Conservation (phyloP, 2,888 invertebrate species). For the Lucinisca nassula region DNA sequence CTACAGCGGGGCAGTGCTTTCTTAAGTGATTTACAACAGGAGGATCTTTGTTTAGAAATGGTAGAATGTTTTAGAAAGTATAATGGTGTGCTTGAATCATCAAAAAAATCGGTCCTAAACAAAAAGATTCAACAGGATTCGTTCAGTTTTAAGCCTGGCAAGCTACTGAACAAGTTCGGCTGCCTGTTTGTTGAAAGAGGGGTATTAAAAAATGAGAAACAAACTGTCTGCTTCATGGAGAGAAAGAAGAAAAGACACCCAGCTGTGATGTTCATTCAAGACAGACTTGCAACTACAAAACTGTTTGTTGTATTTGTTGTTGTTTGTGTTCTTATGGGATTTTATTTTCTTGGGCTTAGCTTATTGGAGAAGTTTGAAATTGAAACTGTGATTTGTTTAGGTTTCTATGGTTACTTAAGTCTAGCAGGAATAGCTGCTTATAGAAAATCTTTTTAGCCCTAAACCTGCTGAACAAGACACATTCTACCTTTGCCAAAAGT, state of each 20-base stretch:
- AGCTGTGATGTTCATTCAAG: background rate
- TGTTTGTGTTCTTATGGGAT: constrained; percentile 37
- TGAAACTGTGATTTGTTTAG: constrained; percentile 54
- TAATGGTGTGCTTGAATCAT: constrained; percentile 53
- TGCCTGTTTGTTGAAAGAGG: constrained; percentile 40
- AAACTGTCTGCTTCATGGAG: constrained; percentile 19
- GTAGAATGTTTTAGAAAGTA: constrained; percentile 73
- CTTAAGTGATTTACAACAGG: constrained; percentile 79
- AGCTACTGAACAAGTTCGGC: constrained; percentile 45
- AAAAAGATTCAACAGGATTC: constrained; percentile 58
- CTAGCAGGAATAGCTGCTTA: constrained; percentile 71
- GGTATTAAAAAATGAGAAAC: constrained; percentile 26
- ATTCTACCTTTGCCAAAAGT: too few relatives aligned
- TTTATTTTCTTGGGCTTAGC: constrained; percentile 32
- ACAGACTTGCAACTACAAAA: constrained; percentile 13
- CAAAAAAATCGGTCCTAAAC: constrained; percentile 62
- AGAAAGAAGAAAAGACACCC: constrained; percentile 15
- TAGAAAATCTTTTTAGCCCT: constrained; percentile 51
- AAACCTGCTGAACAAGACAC: too few relatives aligned
- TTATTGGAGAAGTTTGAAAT: constrained; percentile 16
- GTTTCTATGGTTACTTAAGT: constrained; percentile 57
- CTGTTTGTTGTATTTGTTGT: constrained; percentile 24
- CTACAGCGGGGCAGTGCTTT: constrained; percentile 75
- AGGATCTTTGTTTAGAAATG: constrained; percentile 81
- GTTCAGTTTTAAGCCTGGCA: constrained; percentile 66